Percentiles rank a stretch among this genome's conserved stretches.
phyloP scores from a whole-genome alignment of 1,140 invertebrate genomes.

The Lysiphlebus fabarum region DNA sequence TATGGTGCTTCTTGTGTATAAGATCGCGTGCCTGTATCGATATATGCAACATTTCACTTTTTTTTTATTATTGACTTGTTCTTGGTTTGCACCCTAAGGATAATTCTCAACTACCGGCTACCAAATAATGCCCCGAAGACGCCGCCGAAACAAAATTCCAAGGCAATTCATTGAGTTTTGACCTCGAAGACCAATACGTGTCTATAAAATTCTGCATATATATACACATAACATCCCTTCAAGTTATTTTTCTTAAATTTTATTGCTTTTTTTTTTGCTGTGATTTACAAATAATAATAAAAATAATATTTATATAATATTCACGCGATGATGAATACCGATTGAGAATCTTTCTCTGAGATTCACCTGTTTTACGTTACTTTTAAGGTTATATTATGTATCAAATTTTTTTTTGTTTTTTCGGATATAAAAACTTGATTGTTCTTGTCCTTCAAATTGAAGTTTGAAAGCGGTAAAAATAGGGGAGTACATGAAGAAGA shows the following conservation, averaged over 20 bases:
- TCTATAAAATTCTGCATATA: background rate
- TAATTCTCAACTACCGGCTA: conserved; percentile 27
- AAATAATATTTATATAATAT: too few relatives aligned
- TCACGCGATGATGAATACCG: background rate
- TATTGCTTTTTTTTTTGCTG: too few relatives aligned
- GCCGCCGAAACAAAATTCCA: conserved; percentile 18
- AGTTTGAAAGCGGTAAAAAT: too few relatives aligned
- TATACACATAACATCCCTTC: background rate
- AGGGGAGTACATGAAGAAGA: conserved; percentile 7
- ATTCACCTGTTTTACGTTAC: background rate
- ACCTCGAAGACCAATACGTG: conserved; percentile 20
- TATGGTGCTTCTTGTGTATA: background rate
- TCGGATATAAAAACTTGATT: background rate
- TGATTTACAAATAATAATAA: too few relatives aligned
- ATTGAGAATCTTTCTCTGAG: background rate
- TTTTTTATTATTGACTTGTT: too few relatives aligned
- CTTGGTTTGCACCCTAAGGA: background rate
- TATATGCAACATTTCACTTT: conserved; percentile 1
- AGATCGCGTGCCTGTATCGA: conserved; percentile 18
- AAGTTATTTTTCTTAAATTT: too few relatives aligned
- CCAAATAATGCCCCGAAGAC: conserved; percentile 25
- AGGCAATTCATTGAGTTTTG: conserved; percentile 20
- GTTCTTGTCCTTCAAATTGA: conserved; percentile 13
- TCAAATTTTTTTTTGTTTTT: background rate
- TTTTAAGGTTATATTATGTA: conserved; percentile 1